Percentiles rank a stretch among this genome's conserved stretches.
Evolutionary conservation across 2,797 vertebrate genomes (phyloP).

Genomic region (Hylomyscus alleni): DNA sequence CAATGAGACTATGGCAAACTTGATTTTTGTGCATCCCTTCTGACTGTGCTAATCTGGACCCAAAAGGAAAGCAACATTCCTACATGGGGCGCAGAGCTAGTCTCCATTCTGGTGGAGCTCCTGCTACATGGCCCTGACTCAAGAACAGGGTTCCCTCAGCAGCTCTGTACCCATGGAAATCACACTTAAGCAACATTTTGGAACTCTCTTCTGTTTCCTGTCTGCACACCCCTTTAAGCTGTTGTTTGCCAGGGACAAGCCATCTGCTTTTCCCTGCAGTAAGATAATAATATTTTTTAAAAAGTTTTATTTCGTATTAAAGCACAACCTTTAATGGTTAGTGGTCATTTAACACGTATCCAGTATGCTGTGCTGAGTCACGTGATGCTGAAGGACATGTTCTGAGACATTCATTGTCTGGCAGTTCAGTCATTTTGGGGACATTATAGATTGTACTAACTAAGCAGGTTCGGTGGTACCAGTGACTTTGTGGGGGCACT

Average conservation of each 20-base stretch:
- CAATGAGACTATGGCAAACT: not conserved
- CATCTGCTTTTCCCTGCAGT: slow-evolving; percentile 31
- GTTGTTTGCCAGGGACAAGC: not conserved
- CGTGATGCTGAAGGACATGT: not conserved
- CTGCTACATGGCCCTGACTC: not conserved
- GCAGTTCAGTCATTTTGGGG: not conserved
- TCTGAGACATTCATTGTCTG: not conserved
- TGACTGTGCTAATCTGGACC: not conserved
- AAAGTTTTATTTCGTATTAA: slow-evolving; percentile 41
- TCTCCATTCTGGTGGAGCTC: not conserved
- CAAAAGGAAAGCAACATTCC: not conserved
- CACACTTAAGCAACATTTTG: not conserved
- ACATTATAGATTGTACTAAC: not conserved
- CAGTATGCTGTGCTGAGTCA: not conserved
- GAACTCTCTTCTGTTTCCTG: not conserved
- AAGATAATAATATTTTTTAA: not conserved
- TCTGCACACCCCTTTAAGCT: not conserved
- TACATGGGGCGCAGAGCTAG: not conserved
- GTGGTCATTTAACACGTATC: not conserved
- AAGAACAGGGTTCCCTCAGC: slow-evolving; percentile 12
- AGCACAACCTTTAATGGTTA: not conserved
- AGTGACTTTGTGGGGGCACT: not conserved
- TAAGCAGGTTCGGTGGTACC: not conserved
- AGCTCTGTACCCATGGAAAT: not conserved
- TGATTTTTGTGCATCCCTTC: not conserved